Evolutionary conservation across 1,140 invertebrate species (phyloP), one percentile per base, ranked within the genome.

Genomic region (Aphelinus certus): DNA sequence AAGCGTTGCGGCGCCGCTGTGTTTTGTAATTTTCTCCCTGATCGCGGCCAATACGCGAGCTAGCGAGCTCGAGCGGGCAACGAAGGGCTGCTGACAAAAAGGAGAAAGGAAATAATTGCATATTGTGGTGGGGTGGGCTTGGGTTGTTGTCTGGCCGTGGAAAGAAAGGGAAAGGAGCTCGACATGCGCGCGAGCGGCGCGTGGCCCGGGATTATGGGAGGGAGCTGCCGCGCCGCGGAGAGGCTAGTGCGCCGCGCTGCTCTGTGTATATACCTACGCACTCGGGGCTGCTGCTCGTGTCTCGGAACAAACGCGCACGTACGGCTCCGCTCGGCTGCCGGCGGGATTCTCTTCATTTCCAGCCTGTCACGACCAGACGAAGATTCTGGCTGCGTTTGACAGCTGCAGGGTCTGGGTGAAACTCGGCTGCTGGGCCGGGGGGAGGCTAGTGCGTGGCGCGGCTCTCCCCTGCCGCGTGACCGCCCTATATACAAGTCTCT

Each of bases 311-410:
- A 26, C 26, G 26, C 26, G 26, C 57, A 68, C 58, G 57, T 53
- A 68, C 60, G 45, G 70, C 58, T 58, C 10, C 47, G 62, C 43
- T 6, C 55, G 67, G 69, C 49, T 63, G 69, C 75, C 76, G 72
- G 79, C 83, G 82, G 83, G 81, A 86, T 85, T 87, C 86, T 87
- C 87, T 88, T 88, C 87, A 88, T 88, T 88, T 87, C 85, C 87
- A 87, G 87, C 83, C 87, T 88, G 87, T 88, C 87, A 88, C 83
- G 83, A 87, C 79, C 87, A 88, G 86, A 87, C 87, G 86, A 88
- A 88, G 87, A 88, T 88, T 87, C 84, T 83, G 83, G 76, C 85
- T 88, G 87, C 83, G 85, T 88, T 88, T 88, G 87, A 88, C 87
- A 87, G 86, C 84, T 86, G 83, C 84, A 86, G 83, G 84, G 83